These are phyloP conservation scores for Drosophila siamana DNA, from an alignment of 2,888 invertebrate species.

Conservation along the genomic window DNA sequence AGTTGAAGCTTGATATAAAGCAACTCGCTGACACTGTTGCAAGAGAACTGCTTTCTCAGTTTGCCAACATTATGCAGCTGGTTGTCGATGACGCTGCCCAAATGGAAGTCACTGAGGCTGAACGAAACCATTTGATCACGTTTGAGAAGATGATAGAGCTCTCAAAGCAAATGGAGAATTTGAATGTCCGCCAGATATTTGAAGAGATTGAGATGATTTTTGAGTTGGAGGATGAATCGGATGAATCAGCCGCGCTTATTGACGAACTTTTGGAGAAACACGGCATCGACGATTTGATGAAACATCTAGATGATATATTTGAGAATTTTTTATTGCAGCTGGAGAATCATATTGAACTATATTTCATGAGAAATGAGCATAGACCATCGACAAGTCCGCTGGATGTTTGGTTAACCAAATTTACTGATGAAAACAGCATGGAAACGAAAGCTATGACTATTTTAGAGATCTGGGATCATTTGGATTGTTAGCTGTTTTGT, in stretches of 20 bases:
- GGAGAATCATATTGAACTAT: slow-evolving; percentile 36
- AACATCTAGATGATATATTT: slow-evolving; percentile 23
- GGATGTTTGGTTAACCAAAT: background rate
- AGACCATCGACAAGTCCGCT: background rate
- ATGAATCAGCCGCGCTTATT: slow-evolving; percentile 18
- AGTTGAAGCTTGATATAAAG: slow-evolving; percentile 35
- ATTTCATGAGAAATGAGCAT: slow-evolving; percentile 20
- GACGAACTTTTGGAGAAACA: slow-evolving; percentile 26
- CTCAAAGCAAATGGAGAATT: slow-evolving; percentile 17
- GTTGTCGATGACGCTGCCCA: slow-evolving; percentile 43
- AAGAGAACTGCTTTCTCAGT: slow-evolving; percentile 19
- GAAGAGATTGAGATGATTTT: slow-evolving; percentile 31
- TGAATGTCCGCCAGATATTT: slow-evolving; percentile 25
- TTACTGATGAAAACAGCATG: slow-evolving; percentile 44
- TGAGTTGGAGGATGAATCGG: slow-evolving; percentile 6
- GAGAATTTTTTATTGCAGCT: slow-evolving; percentile 9
- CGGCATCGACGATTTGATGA: slow-evolving; percentile 30
- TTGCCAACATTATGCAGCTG: slow-evolving; percentile 34
- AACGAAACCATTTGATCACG: slow-evolving; percentile 4
- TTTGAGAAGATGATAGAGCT: slow-evolving; percentile 24
- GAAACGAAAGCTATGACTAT: slow-evolving; percentile 41
- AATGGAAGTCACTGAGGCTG: slow-evolving; percentile 12
- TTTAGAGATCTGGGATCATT: slow-evolving; percentile 3
- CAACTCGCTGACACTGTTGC: slow-evolving; percentile 37
- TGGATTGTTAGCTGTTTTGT: slow-evolving; percentile 22